phyloP scores from a whole-genome alignment of 2,888 invertebrate genomes.

The Portevinia maculata region DNA sequence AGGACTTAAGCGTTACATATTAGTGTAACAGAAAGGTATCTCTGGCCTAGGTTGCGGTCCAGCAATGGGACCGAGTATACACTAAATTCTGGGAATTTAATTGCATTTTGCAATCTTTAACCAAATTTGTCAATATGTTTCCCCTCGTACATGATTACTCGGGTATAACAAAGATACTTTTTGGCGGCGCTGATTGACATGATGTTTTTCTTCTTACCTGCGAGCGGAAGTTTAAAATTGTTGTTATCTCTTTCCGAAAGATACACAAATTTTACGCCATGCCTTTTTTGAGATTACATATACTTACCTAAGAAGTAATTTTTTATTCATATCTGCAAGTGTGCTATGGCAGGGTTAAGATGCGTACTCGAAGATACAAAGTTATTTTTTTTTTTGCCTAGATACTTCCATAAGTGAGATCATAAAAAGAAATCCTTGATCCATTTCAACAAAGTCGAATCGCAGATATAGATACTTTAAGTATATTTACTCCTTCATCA shows the following conservation, averaged over 20 bases:
- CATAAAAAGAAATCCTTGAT: constrained; percentile 27
- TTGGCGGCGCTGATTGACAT: constrained; percentile 33
- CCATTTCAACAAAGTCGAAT: constrained; percentile 29
- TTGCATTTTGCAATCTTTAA: no score
- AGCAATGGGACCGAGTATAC: background rate
- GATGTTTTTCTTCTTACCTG: constrained; percentile 21
- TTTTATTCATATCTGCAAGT: constrained; percentile 53
- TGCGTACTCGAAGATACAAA: background rate
- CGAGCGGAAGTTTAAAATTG: constrained; percentile 32
- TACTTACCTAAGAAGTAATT: constrained; percentile 43
- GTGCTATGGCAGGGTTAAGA: constrained; percentile 34
- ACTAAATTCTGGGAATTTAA: no score
- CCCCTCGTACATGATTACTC: no score
- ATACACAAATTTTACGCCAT: constrained; percentile 1
- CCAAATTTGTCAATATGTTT: no score
- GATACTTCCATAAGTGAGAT: constrained; percentile 11
- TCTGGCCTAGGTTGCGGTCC: background rate
- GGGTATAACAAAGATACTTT: no score
- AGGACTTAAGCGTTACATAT: no score
- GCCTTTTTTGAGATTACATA: constrained; percentile 24
- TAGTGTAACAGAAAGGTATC: background rate
- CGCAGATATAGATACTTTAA: constrained; percentile 59
- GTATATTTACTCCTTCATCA: constrained; percentile 57
- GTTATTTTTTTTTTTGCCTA: constrained; percentile 17
- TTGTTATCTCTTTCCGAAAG: background rate